Evolutionary conservation across 2,113 vertebrate species (phyloP).

Genomic region (Pseudopodoces humilis): DNA sequence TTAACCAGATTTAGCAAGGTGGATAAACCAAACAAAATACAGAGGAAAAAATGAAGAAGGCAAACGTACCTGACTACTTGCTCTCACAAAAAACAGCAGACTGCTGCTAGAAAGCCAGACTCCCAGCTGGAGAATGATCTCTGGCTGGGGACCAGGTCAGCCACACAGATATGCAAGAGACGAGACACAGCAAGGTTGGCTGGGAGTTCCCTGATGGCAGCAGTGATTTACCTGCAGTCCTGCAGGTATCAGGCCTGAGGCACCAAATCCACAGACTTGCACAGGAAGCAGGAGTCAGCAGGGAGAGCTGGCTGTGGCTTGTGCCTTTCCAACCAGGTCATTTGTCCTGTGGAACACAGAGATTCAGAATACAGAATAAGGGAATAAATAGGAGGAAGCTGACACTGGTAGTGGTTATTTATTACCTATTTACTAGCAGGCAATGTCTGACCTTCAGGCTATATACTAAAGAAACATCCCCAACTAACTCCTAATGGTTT

Average conservation of each 20-base stretch:
- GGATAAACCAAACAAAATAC: background rate
- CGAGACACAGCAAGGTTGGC: background rate
- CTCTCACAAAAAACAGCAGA: background rate
- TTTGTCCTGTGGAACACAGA: slow-evolving; percentile 7
- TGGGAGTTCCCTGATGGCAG: background rate
- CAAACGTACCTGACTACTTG: accelerated
- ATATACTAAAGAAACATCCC: background rate
- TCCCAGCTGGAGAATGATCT: background rate
- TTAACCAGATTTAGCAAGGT: background rate
- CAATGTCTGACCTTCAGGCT: background rate
- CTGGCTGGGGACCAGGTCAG: background rate
- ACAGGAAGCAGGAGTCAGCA: background rate
- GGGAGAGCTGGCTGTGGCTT: background rate
- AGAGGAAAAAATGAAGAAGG: background rate
- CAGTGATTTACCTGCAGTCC: slow-evolving; percentile 5
- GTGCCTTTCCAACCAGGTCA: background rate
- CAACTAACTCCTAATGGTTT: background rate
- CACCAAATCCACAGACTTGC: background rate
- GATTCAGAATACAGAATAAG: background rate
- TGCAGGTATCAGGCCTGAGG: background rate
- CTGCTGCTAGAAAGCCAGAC: background rate
- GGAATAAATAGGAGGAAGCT: background rate
- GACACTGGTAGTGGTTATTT: background rate
- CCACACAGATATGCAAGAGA: background rate
- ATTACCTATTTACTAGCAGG: slow-evolving; percentile 11